Evolutionary conservation across 2,888 invertebrate genomes (phyloP).

Genomic region (Parascotia fuliginaria): DNA sequence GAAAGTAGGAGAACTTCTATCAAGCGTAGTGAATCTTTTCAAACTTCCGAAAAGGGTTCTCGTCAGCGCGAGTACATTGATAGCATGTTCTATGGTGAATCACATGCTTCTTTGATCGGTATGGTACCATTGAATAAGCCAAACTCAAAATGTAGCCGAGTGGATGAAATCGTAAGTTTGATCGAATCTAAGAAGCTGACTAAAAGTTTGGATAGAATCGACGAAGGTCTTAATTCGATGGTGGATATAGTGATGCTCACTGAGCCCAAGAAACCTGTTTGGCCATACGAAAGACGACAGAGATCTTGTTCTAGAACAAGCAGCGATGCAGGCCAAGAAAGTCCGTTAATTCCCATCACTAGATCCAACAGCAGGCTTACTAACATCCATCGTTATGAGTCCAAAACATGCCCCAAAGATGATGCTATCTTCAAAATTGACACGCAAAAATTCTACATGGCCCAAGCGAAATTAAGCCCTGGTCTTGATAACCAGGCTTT

Average conservation of each 20-base stretch:
- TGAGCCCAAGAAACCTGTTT: conserved; percentile 76
- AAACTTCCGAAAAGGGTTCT: conserved; percentile 75
- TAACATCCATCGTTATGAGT: conserved; percentile 56
- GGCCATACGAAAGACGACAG: conserved; percentile 77
- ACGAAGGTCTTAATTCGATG: conserved; percentile 90
- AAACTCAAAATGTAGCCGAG: conserved; percentile 71
- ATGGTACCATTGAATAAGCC: conserved; percentile 55
- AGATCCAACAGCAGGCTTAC: conserved; percentile 63
- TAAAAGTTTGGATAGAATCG: conserved; percentile 92
- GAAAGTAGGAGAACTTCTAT: conserved; percentile 66
- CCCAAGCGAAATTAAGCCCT: conserved; percentile 66
- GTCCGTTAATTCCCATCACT: conserved; percentile 68
- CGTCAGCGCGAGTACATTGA: conserved; percentile 84
- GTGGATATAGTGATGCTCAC: conserved; percentile 89
- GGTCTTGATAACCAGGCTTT: conserved; percentile 68
- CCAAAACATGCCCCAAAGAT: conserved; percentile 60
- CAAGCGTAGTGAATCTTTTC: conserved; percentile 82
- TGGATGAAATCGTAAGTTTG: conserved; percentile 82
- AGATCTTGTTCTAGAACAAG: conserved; percentile 72
- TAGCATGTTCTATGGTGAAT: conserved; percentile 85
- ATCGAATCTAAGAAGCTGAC: conserved; percentile 88
- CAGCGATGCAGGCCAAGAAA: conserved; percentile 72
- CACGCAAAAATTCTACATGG: conserved; percentile 69
- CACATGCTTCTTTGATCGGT: conserved; percentile 67
- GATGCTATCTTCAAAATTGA: conserved; percentile 62